These are phyloP conservation scores for Thomomys bottae DNA, from an alignment of 2,113 vertebrate genomes.

Conservation along the genomic window DNA sequence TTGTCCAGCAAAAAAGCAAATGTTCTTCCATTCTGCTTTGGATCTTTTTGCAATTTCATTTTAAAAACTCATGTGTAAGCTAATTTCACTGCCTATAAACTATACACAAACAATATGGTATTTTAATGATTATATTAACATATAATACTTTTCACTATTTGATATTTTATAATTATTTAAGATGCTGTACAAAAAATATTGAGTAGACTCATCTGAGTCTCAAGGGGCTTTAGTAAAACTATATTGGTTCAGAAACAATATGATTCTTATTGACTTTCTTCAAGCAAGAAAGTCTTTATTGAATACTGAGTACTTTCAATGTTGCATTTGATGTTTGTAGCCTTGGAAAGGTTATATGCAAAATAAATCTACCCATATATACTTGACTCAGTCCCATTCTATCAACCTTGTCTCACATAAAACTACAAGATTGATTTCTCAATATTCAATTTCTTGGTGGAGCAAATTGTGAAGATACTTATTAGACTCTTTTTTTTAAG, in stretches of 20 bases:
- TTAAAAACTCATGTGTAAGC: conserved; percentile 3
- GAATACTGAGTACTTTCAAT: conserved; percentile 43
- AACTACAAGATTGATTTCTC: conserved; percentile 60
- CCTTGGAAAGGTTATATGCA: conserved; percentile 64
- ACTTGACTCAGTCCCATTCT: conserved; percentile 28
- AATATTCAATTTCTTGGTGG: conserved; percentile 58
- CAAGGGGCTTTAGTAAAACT: neutral
- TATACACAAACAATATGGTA: neutral
- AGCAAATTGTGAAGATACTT: conserved; percentile 53
- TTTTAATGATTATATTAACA: conserved; percentile 9
- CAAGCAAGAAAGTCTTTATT: conserved; percentile 54
- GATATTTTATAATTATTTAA: conserved; percentile 48
- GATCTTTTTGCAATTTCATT: neutral
- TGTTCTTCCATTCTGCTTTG: conserved; percentile 1
- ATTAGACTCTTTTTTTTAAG: conserved; percentile 42
- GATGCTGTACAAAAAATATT: conserved; percentile 32
- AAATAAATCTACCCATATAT: conserved; percentile 66
- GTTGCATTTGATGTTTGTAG: conserved; percentile 52
- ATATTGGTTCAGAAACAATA: conserved; percentile 38
- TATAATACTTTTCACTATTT: conserved; percentile 25
- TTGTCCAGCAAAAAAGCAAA: neutral
- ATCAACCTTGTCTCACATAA: conserved; percentile 43
- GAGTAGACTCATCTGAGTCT: neutral
- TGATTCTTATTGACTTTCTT: conserved; percentile 66
- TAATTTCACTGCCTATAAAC: neutral